Percentiles rank a stretch among this genome's conserved stretches.
Evolutionary conservation across 2,888 invertebrate genomes (phyloP).

Genomic region (Hirudinaria manillensis): DNA sequence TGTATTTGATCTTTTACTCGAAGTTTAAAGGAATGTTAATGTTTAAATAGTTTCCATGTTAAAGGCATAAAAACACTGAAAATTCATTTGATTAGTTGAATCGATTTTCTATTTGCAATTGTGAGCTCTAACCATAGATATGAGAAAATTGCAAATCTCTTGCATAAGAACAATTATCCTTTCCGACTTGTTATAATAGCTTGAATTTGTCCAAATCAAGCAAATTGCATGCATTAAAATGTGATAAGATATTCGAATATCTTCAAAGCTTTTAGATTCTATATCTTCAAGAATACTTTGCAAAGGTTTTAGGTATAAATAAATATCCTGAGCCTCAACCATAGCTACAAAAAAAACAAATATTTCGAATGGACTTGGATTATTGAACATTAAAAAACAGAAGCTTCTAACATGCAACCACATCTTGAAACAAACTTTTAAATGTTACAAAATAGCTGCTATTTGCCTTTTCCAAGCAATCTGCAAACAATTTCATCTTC

Average conservation of each 20-base stretch:
- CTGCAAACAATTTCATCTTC: conserved; percentile 80
- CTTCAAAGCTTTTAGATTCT: conserved; percentile 57
- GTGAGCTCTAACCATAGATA: conserved; percentile 57
- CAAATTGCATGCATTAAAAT: conserved; percentile 80
- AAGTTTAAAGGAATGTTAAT: too few species aligned
- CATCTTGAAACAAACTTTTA: conserved; percentile 77
- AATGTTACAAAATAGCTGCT: conserved; percentile 90
- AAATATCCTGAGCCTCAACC: conserved; percentile 84
- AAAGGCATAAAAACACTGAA: too few species aligned
- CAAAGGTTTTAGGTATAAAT: conserved; percentile 75
- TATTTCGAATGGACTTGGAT: not conserved
- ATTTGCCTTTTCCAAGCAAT: conserved; percentile 78
- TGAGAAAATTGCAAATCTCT: conserved; percentile 82
- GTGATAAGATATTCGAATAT: conserved; percentile 62
- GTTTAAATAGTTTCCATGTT: too few species aligned
- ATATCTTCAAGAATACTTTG: conserved; percentile 70
- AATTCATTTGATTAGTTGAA: too few species aligned
- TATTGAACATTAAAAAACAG: not conserved
- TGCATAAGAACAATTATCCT: conserved; percentile 80
- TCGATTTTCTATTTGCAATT: too few species aligned
- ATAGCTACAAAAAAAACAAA: conserved; percentile 60
- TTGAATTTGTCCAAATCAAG: conserved; percentile 79
- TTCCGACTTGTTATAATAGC: conserved; percentile 78
- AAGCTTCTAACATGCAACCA: conserved; percentile 66
- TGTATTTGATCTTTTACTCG: too few species aligned